A percentile compares a stretch with the other conserved stretches of the same genome.
Evolutionary conservation across 2,113 vertebrate species (phyloP).

Genomic region (Thamnaconus septentrionalis): DNA sequence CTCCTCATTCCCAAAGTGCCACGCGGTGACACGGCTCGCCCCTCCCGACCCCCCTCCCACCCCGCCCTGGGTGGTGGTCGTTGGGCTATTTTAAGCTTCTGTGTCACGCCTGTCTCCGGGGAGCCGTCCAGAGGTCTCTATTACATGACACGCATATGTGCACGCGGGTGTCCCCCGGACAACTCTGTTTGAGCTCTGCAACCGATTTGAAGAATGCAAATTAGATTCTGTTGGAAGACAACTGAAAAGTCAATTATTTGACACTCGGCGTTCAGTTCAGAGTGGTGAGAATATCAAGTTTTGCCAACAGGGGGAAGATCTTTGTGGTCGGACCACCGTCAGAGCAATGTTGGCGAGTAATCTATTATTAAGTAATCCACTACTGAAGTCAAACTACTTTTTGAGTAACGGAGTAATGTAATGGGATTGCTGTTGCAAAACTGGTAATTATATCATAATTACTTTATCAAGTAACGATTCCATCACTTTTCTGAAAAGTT

Average conservation of each 20-base stretch:
- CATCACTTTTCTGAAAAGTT: no score
- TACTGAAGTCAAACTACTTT: no score
- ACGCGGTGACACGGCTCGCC: conserved; percentile 21
- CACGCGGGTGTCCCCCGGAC: conserved; percentile 54
- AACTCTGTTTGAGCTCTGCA: conserved; percentile 56
- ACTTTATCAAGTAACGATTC: no score
- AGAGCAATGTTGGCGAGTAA: no score
- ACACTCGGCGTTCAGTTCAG: background rate
- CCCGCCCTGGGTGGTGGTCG: conserved; percentile 25
- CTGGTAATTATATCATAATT: no score
- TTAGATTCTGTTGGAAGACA: conserved; percentile 11
- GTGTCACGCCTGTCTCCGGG: conserved; percentile 64
- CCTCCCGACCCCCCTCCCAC: conserved; percentile 5
- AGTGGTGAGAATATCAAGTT: no score
- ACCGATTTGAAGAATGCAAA: no score
- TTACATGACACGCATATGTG: conserved; percentile 38
- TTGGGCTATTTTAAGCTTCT: conserved; percentile 64
- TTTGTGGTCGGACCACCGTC: no score
- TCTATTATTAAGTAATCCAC: no score
- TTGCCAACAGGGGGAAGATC: no score
- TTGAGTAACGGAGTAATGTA: no score
- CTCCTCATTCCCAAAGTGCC: conserved; percentile 16
- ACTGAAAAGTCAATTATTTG: conserved; percentile 39
- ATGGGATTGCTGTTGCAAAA: no score
- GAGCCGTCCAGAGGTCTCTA: conserved; percentile 45